These are phyloP conservation scores for Ptychadena robeensis DNA, from an alignment of 2,797 vertebrate species.

Conservation along the genomic window DNA sequence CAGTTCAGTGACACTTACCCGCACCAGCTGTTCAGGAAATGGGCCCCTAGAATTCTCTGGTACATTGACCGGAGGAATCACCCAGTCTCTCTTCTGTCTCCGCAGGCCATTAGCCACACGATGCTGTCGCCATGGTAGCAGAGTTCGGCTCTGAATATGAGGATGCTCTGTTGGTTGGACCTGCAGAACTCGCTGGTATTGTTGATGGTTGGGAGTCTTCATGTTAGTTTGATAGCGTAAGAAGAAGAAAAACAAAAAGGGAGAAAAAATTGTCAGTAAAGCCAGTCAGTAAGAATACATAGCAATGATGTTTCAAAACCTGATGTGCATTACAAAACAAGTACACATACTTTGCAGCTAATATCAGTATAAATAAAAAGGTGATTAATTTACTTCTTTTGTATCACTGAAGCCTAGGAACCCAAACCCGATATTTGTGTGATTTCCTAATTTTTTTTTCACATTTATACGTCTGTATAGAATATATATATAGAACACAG, in stretches of 20 bases:
- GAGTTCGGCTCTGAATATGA: constrained; percentile 75
- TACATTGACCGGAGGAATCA: constrained; percentile 96
- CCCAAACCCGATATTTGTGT: too few relatives aligned
- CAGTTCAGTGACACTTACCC: constrained; percentile 80
- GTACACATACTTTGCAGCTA: neutral
- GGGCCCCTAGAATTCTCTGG: constrained; percentile 94
- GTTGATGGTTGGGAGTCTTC: neutral
- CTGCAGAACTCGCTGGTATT: constrained; percentile 77
- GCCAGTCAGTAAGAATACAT: neutral
- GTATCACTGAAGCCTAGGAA: too few relatives aligned
- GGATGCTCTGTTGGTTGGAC: constrained; percentile 69
- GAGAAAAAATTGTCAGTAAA: constrained; percentile 59
- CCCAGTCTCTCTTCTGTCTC: constrained; percentile 94
- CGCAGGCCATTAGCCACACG: constrained; percentile 77
- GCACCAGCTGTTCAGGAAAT: constrained; percentile 94
- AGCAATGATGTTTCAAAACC: too few relatives aligned
- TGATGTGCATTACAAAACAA: neutral
- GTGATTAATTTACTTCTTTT: too few relatives aligned
- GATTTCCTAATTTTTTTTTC: too few relatives aligned
- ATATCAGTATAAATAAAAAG: neutral
- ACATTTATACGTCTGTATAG: too few relatives aligned
- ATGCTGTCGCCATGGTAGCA: constrained; percentile 77
- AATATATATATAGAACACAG: too few relatives aligned
- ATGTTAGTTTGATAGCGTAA: neutral
- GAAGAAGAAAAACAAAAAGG: constrained; percentile 51